Percentiles rank a stretch among this genome's conserved stretches.
Conservation (phyloP, 2,797 vertebrate genomes). For the Alosa sapidissima region DNA sequence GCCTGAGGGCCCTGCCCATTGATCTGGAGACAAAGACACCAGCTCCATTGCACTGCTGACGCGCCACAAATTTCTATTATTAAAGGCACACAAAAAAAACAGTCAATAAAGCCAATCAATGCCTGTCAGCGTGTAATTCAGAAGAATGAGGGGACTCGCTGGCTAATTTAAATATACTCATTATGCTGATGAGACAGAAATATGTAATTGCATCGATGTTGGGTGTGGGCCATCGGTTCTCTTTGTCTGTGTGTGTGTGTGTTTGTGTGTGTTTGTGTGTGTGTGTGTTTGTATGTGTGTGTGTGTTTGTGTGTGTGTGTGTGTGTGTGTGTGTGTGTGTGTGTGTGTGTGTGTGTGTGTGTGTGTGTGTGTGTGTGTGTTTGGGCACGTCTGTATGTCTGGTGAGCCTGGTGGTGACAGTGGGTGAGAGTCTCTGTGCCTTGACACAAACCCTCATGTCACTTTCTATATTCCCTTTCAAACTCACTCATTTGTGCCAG, state of each 20-base stretch:
- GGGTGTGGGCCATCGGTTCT: constrained; percentile 26
- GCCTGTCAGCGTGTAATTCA: constrained; percentile 37
- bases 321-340: neutral
- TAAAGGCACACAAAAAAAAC: constrained; percentile 34
- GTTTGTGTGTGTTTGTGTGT: constrained; percentile 12
- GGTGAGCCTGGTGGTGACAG: neutral
- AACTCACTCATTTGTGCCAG: neutral
- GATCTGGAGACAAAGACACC: constrained; percentile 22
- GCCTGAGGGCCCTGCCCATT: constrained; percentile 1
- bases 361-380: constrained; percentile 11
- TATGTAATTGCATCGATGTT: constrained; percentile 47
- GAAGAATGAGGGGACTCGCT: constrained; percentile 36
- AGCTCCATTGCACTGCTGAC: constrained; percentile 37
- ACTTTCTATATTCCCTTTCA: neutral
- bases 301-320: constrained; percentile 14
- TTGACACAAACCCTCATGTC: neutral
- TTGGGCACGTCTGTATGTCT: neutral
- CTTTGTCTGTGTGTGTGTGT: constrained; percentile 21
- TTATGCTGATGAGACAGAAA: constrained; percentile 47
- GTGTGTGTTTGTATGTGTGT: neutral
- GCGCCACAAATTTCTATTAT: constrained; percentile 38
- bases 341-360: constrained; percentile 14
- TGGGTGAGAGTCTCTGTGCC: neutral
- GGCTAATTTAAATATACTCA: constrained; percentile 35
- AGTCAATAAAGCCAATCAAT: constrained; percentile 43